Percentiles rank a stretch among this genome's conserved stretches.
phyloP scores from a whole-genome alignment of 2,888 invertebrate species.

The Sesia bembeciformis region DNA sequence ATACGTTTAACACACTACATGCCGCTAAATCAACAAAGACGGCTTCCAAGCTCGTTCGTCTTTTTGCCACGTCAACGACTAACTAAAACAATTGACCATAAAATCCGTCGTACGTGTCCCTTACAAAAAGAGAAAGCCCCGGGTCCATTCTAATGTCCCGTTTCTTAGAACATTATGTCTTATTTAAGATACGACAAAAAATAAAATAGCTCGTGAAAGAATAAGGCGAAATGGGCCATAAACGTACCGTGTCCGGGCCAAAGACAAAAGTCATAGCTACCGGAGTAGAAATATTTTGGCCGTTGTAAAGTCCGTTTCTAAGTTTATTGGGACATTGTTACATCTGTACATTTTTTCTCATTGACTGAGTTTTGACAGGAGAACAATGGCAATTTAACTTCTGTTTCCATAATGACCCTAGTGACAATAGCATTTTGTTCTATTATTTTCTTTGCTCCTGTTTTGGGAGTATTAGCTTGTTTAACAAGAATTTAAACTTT shows the following conservation, averaged over 20 bases:
- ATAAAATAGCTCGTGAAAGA: slow-evolving; percentile 56
- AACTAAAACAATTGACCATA: slow-evolving; percentile 69
- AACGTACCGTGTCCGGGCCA: slow-evolving; percentile 33
- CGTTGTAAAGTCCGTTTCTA: slow-evolving; percentile 49
- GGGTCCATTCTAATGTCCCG: slow-evolving; percentile 60
- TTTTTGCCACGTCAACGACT: slow-evolving; percentile 50
- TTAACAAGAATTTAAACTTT: too few species aligned
- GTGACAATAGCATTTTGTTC: slow-evolving; percentile 7
- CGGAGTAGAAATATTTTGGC: slow-evolving; percentile 55
- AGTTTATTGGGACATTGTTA: slow-evolving; percentile 65
- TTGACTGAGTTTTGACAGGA: slow-evolving; percentile 53
- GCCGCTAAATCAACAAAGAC: not conserved
- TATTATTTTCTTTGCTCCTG: not conserved
- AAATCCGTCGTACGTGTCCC: slow-evolving; percentile 63
- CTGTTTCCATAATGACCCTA: slow-evolving; percentile 48
- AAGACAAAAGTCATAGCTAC: slow-evolving; percentile 65
- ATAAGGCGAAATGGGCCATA: slow-evolving; percentile 64
- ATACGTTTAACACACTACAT: slow-evolving; percentile 15
- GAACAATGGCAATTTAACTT: slow-evolving; percentile 56
- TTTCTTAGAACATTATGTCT: slow-evolving; percentile 72
- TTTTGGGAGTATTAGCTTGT: too few species aligned
- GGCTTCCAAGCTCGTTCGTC: slow-evolving; percentile 7
- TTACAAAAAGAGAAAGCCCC: slow-evolving; percentile 63
- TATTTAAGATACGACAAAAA: slow-evolving; percentile 68
- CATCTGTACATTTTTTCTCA: slow-evolving; percentile 43